Percentiles rank a stretch among this genome's conserved stretches.
Evolutionary conservation across 2,888 invertebrate genomes (phyloP).

Genomic region (Melieria omissa): DNA sequence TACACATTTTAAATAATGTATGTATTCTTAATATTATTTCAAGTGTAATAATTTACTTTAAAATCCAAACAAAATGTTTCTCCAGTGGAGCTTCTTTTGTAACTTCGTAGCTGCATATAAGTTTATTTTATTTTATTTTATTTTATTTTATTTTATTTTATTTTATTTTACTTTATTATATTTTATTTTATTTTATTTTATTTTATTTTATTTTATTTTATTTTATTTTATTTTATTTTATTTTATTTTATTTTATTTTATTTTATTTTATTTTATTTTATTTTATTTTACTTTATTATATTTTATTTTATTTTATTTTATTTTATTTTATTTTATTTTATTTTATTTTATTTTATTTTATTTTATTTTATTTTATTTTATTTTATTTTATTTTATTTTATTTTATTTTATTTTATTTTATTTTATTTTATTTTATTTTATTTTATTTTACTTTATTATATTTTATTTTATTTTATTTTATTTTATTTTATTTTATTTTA

Average conservation of each 20-base stretch:
- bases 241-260: constrained; percentile 8
- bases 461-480: constrained; percentile 6
- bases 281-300: constrained; percentile 3
- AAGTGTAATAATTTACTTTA: too few species aligned
- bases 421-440: constrained; percentile 1
- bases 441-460: constrained; percentile 5
- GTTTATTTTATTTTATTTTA: neutral
- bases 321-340: constrained; percentile 8
- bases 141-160: neutral
- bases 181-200: neutral
- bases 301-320: constrained; percentile 1
- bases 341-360: constrained; percentile 8
- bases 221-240: constrained; percentile 8
- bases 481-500: constrained; percentile 7
- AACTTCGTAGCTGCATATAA: too few species aligned
- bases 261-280: constrained; percentile 5
- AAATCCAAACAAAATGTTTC: too few species aligned
- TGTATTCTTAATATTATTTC: too few species aligned
- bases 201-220: constrained; percentile 5
- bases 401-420: constrained; percentile 2
- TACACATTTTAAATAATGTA: too few species aligned
- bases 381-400: constrained; percentile 8
- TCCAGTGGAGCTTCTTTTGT: too few species aligned
- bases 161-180: neutral
- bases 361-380: constrained; percentile 8